phyloP scores from a whole-genome alignment of 2,113 vertebrate genomes.

The Oceanodroma tethys region DNA sequence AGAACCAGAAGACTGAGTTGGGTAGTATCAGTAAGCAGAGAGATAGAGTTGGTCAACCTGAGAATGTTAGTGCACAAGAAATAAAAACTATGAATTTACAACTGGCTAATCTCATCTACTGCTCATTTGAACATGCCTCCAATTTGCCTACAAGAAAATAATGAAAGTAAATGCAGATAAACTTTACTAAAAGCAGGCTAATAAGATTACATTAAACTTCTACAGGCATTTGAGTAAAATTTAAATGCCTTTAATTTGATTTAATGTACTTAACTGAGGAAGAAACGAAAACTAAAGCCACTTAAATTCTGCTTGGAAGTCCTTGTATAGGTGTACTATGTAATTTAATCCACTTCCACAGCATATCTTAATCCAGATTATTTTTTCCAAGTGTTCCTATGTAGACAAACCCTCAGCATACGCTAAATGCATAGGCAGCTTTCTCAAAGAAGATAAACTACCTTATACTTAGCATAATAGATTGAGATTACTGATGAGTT shows the following conservation, averaged over 20 bases:
- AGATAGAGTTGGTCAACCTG: background rate
- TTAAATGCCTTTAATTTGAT: background rate
- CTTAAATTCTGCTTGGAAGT: slow-evolving; percentile 4
- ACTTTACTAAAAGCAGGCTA: background rate
- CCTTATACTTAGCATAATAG: background rate
- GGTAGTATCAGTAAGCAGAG: background rate
- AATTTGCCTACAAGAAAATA: background rate
- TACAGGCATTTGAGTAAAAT: background rate
- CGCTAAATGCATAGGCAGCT: background rate
- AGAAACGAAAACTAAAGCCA: slow-evolving; percentile 15
- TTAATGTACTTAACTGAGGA: background rate
- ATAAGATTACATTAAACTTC: background rate
- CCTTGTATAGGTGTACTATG: background rate
- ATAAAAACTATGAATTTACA: background rate
- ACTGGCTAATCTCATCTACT: background rate
- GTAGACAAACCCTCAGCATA: background rate
- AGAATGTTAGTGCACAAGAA: background rate
- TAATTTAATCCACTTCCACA: slow-evolving; percentile 24
- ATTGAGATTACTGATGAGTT: background rate
- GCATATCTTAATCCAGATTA: background rate
- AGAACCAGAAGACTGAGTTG: background rate
- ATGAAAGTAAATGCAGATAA: background rate
- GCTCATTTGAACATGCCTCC: background rate
- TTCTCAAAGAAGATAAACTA: background rate
- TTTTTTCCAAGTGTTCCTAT: background rate